phyloP scores from a whole-genome alignment of 1,140 invertebrate genomes.

The Trissolcus basalis region DNA sequence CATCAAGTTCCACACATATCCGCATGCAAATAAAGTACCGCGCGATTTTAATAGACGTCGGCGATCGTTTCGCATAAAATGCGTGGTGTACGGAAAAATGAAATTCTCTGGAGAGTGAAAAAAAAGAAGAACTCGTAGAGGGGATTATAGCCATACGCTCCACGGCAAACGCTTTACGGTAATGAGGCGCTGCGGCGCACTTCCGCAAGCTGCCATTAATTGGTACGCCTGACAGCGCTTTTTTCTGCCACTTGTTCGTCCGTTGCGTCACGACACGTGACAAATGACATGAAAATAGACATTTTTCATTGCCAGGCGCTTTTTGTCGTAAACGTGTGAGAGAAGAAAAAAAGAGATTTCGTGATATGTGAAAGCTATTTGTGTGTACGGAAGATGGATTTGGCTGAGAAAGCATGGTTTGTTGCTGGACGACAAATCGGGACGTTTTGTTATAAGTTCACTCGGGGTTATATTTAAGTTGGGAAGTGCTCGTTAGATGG shows the following conservation, averaged over 20 bases:
- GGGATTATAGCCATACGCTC: not conserved
- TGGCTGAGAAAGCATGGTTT: not conserved
- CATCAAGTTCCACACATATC: constrained; percentile 15
- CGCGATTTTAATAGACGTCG: not conserved
- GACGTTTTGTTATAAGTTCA: not conserved
- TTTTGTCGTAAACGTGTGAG: not conserved
- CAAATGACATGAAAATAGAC: constrained; percentile 16
- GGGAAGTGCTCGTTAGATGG: not conserved
- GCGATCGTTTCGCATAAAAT: not conserved
- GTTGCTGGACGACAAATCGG: not conserved
- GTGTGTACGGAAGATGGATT: constrained; percentile 6
- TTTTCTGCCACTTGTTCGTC: constrained; percentile 11
- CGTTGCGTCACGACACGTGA: not conserved
- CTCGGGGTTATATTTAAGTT: not conserved
- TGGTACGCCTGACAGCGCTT: constrained; percentile 6
- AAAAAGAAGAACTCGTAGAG: no score
- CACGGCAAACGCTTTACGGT: constrained; percentile 3
- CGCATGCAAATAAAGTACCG: not conserved
- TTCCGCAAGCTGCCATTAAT: constrained; percentile 15
- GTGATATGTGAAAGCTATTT: constrained; percentile 16
- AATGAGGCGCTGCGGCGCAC: constrained; percentile 19
- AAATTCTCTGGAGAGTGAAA: no score
- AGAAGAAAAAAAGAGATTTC: constrained; percentile 3
- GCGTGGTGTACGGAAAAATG: not conserved
- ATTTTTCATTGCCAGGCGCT: constrained; percentile 1